These are phyloP conservation scores for Cosmia trapezina DNA, from an alignment of 2,888 invertebrate species.

Conservation along the genomic window DNA sequence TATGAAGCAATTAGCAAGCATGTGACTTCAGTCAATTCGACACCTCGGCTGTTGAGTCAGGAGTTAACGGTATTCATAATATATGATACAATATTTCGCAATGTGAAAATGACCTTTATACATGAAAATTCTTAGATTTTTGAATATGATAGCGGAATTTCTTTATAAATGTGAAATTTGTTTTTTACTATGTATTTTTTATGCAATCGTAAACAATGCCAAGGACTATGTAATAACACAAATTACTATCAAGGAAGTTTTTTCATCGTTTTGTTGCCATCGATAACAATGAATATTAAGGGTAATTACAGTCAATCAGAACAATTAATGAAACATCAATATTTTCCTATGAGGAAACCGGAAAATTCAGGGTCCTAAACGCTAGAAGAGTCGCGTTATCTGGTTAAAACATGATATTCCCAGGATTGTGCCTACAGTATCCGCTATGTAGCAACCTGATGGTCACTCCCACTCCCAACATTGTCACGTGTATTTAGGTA, in stretches of 20 bases:
- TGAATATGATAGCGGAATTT: conserved; percentile 14
- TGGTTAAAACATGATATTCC: conserved; percentile 39
- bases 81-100: conserved; percentile 50
- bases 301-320: conserved; percentile 22
- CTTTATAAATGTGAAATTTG: not conserved
- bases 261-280: not conserved
- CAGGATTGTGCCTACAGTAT: conserved; percentile 47
- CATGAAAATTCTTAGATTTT: conserved; percentile 15
- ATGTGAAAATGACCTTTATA: conserved; percentile 30
- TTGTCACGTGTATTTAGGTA: conserved; percentile 59
- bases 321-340: conserved; percentile 1
- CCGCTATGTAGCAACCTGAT: conserved; percentile 64
- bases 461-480: conserved; percentile 72
- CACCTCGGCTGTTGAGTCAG: conserved; percentile 72
- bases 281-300: not conserved
- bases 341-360: conserved; percentile 20
- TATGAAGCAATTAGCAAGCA: conserved; percentile 78
- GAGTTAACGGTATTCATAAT: conserved; percentile 56
- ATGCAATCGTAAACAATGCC: not conserved
- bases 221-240: not conserved
- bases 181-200: not conserved
- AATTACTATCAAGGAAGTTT: conserved; percentile 2
- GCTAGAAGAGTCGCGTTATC: not conserved
- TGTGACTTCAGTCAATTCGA: conserved; percentile 76
- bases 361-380: conserved; percentile 4